These are phyloP conservation scores for Spea multiplicata DNA, from an alignment of 2,113 vertebrate genomes.

Conservation along the genomic window DNA sequence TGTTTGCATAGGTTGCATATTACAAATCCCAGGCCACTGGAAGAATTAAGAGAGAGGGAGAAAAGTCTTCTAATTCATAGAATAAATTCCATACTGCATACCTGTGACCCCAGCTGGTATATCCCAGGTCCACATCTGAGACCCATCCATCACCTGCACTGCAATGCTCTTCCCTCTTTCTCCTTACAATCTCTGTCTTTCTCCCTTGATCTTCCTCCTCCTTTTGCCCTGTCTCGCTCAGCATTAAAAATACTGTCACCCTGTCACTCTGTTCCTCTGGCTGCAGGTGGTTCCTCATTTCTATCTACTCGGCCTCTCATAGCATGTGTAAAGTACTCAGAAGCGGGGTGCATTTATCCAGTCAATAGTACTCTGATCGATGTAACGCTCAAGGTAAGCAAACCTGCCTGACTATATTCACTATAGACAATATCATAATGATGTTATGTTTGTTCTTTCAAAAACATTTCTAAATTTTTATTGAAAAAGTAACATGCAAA, in stretches of 20 bases:
- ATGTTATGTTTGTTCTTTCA: too few relatives aligned
- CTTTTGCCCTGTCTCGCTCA: background rate
- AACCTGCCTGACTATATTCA: too few relatives aligned
- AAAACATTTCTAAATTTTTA: too few relatives aligned
- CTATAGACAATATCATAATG: too few relatives aligned
- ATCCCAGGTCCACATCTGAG: conserved; percentile 19
- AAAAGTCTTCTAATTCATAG: too few relatives aligned
- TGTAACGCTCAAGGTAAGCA: too few relatives aligned
- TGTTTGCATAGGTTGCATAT: too few relatives aligned
- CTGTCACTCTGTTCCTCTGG: conserved; percentile 16
- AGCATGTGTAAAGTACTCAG: background rate
- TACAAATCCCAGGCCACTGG: too few relatives aligned
- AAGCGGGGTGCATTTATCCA: background rate
- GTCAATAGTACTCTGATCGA: background rate
- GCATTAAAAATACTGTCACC: conserved; percentile 21
- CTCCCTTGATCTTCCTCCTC: conserved; percentile 28
- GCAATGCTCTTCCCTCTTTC: conserved; percentile 20
- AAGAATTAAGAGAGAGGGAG: too few relatives aligned
- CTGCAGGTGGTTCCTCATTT: conserved; percentile 47
- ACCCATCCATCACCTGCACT: conserved; percentile 21
- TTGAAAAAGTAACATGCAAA: too few relatives aligned
- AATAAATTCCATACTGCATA: background rate
- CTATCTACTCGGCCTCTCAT: background rate
- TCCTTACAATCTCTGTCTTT: conserved; percentile 8
- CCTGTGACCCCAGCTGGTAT: background rate